Conservation (phyloP, 2,113 vertebrate species). For the Hippocampus abdominalis region DNA sequence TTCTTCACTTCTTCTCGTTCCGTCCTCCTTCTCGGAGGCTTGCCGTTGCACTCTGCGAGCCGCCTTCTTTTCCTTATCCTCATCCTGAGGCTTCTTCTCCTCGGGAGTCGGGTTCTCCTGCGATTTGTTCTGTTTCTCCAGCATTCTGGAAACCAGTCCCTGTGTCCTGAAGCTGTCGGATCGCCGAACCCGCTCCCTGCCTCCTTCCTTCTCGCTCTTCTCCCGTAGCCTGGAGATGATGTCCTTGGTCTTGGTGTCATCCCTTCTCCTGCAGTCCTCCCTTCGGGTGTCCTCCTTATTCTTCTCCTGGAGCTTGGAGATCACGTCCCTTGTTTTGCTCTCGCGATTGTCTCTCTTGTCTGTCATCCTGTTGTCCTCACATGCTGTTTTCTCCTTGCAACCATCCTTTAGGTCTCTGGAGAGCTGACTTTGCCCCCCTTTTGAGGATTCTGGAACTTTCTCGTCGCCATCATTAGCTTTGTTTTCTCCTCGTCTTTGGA, state of each 20-base stretch:
- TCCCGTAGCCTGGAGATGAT: constrained; percentile 72
- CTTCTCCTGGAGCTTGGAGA: constrained; percentile 69
- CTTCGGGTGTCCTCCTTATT: constrained; percentile 56
- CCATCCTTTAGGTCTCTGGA: constrained; percentile 41
- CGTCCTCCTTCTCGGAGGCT: constrained; percentile 38
- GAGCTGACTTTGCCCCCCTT: constrained; percentile 36
- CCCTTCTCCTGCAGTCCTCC: constrained; percentile 61
- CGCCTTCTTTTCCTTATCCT: constrained; percentile 17
- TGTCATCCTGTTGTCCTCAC: constrained; percentile 51
- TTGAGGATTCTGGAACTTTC: constrained; percentile 38
- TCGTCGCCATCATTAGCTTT: constrained; percentile 45
- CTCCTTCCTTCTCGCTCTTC: constrained; percentile 64
- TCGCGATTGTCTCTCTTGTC: constrained; percentile 60
- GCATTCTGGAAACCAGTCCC: constrained; percentile 62
- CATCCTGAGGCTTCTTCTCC: constrained; percentile 44
- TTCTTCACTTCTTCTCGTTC: constrained; percentile 47
- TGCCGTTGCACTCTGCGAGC: constrained; percentile 29
- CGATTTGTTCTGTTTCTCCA: constrained; percentile 65
- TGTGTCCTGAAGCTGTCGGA: constrained; percentile 53
- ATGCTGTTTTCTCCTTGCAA: constrained; percentile 48
- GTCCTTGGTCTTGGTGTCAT: constrained; percentile 72
- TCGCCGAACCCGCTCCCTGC: constrained; percentile 61
- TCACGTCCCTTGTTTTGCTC: constrained; percentile 72
- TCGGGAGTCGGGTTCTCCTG: constrained; percentile 47
- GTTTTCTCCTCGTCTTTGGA: constrained; percentile 38